Percentiles rank a stretch among this genome's conserved stretches.
phyloP scores from a whole-genome alignment of 2,797 vertebrate species.

The Hoplostethus atlanticus region DNA sequence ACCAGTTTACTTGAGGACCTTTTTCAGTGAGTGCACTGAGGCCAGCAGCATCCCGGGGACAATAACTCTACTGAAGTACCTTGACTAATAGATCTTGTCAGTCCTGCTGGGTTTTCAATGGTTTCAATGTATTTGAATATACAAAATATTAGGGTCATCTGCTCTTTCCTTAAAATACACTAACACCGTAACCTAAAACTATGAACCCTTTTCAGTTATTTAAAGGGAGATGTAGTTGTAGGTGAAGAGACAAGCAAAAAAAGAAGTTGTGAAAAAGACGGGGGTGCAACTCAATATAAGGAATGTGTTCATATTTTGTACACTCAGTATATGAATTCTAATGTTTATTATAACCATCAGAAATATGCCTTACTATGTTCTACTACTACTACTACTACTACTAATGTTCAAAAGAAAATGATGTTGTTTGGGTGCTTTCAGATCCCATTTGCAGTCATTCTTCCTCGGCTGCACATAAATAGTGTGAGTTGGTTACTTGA shows the following conservation, averaged over 20 bases:
- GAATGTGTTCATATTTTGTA: slow-evolving; percentile 2
- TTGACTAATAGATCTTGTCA: background rate
- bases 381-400: too few species aligned
- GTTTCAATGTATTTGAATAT: slow-evolving; percentile 8
- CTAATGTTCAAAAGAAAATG: background rate
- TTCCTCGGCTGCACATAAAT: too few species aligned
- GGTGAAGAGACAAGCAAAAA: background rate
- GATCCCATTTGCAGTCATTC: too few species aligned
- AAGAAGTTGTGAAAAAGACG: background rate
- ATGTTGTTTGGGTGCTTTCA: background rate
- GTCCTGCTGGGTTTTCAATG: background rate
- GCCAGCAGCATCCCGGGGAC: background rate
- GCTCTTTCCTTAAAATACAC: slow-evolving; percentile 9
- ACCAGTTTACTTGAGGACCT: slow-evolving; percentile 82
- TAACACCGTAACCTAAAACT: background rate
- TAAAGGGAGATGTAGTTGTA: slow-evolving; percentile 9
- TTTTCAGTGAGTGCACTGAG: slow-evolving; percentile 75
- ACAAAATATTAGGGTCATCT: background rate
- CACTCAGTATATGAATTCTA: background rate
- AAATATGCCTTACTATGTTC: background rate
- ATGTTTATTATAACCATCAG: background rate
- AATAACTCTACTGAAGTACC: background rate
- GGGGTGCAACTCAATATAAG: background rate
- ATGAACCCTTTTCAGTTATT: background rate
- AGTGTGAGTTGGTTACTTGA: background rate